Conservation (phyloP, 2,113 vertebrate species). For the Prietella phreatophila region DNA sequence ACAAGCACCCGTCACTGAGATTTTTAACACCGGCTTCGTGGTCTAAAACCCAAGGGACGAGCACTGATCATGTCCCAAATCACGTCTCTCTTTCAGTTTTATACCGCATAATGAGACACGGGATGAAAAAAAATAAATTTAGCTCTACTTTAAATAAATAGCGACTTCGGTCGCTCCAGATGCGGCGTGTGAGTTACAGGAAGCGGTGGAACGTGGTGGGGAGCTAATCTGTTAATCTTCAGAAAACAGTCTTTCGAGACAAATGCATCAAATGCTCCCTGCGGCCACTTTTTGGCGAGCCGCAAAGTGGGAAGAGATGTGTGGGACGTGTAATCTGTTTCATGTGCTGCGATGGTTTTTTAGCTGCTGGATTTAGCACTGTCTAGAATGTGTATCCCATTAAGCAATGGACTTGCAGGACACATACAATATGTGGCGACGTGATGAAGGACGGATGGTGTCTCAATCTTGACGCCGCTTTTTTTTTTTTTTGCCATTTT, state of each 20-base stretch:
- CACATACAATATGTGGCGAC: constrained; percentile 28
- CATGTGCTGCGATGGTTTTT: constrained; percentile 46
- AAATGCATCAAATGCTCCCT: constrained; percentile 51
- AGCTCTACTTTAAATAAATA: constrained; percentile 55
- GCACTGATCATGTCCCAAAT: neutral
- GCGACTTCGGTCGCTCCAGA: constrained; percentile 46
- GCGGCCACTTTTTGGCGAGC: constrained; percentile 44
- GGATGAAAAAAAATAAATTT: constrained; percentile 55
- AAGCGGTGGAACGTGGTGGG: constrained; percentile 39
- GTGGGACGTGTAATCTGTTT: constrained; percentile 52
- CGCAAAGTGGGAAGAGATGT: constrained; percentile 51
- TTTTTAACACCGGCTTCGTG: neutral
- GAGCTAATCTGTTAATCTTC: constrained; percentile 58
- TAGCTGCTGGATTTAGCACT: constrained; percentile 42
- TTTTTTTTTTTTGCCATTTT: constrained; percentile 16
- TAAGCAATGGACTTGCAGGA: constrained; percentile 36
- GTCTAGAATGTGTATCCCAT: constrained; percentile 51
- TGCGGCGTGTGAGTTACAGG: constrained; percentile 36
- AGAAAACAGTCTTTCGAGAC: constrained; percentile 48
- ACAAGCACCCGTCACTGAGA: neutral
- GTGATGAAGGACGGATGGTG: constrained; percentile 36
- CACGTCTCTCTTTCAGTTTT: constrained; percentile 35
- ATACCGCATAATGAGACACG: constrained; percentile 29
- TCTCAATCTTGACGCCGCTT: constrained; percentile 20
- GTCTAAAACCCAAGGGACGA: neutral